Conservation (phyloP, 2,113 vertebrate genomes). For the Diphyllodes magnificus region DNA sequence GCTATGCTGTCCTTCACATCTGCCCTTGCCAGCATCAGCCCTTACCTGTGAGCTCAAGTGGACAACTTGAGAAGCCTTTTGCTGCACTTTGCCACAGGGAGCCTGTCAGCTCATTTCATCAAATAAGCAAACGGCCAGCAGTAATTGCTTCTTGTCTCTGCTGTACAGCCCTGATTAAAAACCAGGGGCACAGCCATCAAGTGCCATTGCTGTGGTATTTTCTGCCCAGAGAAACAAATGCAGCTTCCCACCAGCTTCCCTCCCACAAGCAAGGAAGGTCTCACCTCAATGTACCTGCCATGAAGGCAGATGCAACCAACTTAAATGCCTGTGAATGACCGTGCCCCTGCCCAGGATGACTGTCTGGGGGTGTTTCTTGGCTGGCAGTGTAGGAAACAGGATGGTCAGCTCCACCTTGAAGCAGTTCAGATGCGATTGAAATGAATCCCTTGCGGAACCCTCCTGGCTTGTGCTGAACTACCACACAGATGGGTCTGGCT, state of each 20-base stretch:
- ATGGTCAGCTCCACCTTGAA: neutral
- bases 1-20: rapidly evolving
- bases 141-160: neutral
- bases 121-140: neutral
- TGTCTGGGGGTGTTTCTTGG: neutral
- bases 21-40: neutral
- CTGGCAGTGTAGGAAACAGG: neutral
- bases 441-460: neutral
- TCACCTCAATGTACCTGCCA: neutral
- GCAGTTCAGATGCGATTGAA: neutral
- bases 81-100: neutral
- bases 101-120: neutral
- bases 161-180: neutral
- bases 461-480: slow-evolving; percentile 9
- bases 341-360: neutral
- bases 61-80: neutral
- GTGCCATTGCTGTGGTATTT: neutral
- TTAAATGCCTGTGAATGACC: neutral
- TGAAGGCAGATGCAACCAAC: neutral
- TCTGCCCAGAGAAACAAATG: neutral
- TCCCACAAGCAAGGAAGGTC: neutral
- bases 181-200: neutral
- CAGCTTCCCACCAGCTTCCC: neutral
- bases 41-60: neutral
- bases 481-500: slow-evolving; percentile 20